phyloP scores from a whole-genome alignment of 2,888 invertebrate genomes.

The Aphelenchoides bicaudatus region DNA sequence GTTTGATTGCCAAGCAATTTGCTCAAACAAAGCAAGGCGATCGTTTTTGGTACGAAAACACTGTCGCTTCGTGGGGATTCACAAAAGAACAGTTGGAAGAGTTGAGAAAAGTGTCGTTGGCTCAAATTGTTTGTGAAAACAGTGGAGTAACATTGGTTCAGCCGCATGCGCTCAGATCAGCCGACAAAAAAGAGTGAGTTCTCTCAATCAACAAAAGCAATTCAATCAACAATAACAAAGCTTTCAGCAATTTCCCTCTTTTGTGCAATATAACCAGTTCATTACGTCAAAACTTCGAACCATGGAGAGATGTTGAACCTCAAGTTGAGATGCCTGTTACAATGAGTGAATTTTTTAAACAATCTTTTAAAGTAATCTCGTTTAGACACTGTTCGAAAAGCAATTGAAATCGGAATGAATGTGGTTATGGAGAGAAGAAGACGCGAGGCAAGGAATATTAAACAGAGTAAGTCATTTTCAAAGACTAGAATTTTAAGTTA shows the following conservation, averaged over 20 bases:
- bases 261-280: conserved; percentile 48
- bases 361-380: no score
- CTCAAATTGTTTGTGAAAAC: conserved; percentile 56
- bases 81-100: conserved; percentile 52
- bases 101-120: conserved; percentile 54
- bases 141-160: conserved; percentile 52
- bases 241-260: conserved; percentile 56
- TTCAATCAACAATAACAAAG: background rate
- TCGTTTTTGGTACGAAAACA: conserved; percentile 62
- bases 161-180: conserved; percentile 48
- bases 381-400: conserved; percentile 58
- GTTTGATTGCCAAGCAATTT: conserved; percentile 40
- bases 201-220: background rate
- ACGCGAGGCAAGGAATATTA: conserved; percentile 50
- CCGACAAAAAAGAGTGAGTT: conserved; percentile 53
- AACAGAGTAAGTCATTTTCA: conserved; percentile 16
- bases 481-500: background rate
- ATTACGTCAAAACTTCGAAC: conserved; percentile 39
- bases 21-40: conserved; percentile 49
- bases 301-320: conserved; percentile 55
- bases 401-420: conserved; percentile 22
- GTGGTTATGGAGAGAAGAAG: conserved; percentile 43
- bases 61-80: conserved; percentile 56
- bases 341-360: no score
- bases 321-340: conserved; percentile 52